Conservation (phyloP, 2,888 invertebrate genomes). For the Drosophila anomalata region DNA sequence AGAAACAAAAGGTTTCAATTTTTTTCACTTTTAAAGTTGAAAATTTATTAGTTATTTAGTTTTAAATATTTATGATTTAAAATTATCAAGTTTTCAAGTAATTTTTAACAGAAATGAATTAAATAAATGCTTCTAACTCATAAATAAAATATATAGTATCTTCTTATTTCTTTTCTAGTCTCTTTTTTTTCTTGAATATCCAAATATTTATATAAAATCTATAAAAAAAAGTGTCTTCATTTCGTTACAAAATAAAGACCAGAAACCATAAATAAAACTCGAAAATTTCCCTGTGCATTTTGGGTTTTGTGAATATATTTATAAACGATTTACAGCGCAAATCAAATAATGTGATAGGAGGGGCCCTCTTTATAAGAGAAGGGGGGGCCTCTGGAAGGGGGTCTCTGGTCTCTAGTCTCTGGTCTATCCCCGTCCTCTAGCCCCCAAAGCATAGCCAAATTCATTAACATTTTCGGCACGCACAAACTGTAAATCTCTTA, state of each 20-base stretch:
- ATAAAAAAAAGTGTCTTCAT: background rate
- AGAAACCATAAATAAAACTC: background rate
- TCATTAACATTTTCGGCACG: conserved; percentile 77
- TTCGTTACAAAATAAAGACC: background rate
- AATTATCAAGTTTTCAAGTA: too few relatives aligned
- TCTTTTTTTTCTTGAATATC: background rate
- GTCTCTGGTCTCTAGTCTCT: background rate
- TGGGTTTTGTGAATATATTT: conserved; percentile 35
- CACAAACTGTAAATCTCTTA: conserved; percentile 77
- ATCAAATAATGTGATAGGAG: conserved; percentile 49
- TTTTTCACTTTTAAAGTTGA: too few relatives aligned
- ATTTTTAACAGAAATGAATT: too few relatives aligned
- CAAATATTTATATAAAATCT: background rate
- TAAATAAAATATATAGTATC: background rate
- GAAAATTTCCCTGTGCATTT: conserved; percentile 3
- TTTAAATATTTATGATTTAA: too few relatives aligned
- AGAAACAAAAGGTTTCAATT: too few relatives aligned
- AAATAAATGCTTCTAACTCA: too few relatives aligned
- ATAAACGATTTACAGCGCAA: conserved; percentile 58
- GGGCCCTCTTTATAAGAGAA: background rate
- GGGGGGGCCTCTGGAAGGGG: background rate
- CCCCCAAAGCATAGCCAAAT: conserved; percentile 63
- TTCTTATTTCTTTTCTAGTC: background rate
- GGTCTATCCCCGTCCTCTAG: background rate
- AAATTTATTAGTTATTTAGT: too few relatives aligned